phyloP scores from a whole-genome alignment of 2,113 vertebrate species.

The Zosterops borbonicus region DNA sequence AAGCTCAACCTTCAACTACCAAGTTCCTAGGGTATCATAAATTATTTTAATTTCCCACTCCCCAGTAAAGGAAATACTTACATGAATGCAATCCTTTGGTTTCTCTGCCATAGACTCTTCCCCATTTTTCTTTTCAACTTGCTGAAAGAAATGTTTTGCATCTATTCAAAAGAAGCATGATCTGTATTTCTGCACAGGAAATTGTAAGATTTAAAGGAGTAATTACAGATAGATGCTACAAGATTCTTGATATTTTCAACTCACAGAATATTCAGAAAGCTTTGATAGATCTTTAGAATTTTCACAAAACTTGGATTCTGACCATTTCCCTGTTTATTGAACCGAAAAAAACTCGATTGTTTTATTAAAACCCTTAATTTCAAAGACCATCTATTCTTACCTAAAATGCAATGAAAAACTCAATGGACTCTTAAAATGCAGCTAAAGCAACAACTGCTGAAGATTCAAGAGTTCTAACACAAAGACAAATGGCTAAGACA shows the following conservation, averaged over 20 bases:
- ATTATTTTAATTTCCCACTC: not conserved
- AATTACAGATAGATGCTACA: not conserved
- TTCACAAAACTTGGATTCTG: not conserved
- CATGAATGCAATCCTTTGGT: not conserved
- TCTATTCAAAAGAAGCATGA: not conserved
- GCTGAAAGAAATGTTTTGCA: not conserved
- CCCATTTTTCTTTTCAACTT: not conserved
- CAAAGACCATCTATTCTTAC: not conserved
- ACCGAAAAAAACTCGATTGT: not conserved
- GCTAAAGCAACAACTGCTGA: not conserved
- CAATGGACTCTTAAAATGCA: not conserved
- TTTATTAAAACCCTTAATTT: not conserved
- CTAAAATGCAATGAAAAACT: not conserved
- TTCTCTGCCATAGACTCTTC: not conserved
- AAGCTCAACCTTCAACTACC: not conserved
- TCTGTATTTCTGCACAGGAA: not conserved
- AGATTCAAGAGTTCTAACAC: not conserved
- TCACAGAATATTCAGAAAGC: not conserved
- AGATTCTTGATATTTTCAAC: not conserved
- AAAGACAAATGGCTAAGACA: not conserved
- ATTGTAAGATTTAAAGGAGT: not conserved
- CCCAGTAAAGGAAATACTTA: not conserved
- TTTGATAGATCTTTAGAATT: not conserved
- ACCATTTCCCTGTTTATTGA: not conserved
- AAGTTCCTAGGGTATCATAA: not conserved